These are phyloP conservation scores for Anthonomus grandis DNA, from an alignment of 1,140 invertebrate genomes.

Conservation along the genomic window DNA sequence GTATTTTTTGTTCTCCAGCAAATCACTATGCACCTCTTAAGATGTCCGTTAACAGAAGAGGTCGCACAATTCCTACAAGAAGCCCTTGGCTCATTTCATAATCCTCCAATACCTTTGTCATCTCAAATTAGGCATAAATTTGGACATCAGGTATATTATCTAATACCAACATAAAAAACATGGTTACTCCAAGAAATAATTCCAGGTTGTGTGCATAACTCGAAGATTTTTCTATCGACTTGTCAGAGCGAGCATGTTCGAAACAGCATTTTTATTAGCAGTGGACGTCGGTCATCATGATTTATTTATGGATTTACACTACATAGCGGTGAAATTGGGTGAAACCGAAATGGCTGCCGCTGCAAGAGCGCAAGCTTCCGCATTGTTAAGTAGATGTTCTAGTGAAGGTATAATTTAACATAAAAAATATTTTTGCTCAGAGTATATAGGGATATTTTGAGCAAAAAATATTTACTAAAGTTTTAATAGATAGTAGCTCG, in stretches of 20 bases:
- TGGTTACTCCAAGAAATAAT: slow-evolving; percentile 56
- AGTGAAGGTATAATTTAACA: slow-evolving; percentile 54
- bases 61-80: slow-evolving; percentile 64
- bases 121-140: slow-evolving; percentile 59
- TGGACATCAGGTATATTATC: slow-evolving; percentile 34
- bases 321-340: slow-evolving; percentile 66
- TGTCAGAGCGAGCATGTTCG: slow-evolving; percentile 71
- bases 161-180: neutral
- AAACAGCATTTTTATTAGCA: slow-evolving; percentile 82
- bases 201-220: slow-evolving; percentile 70
- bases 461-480: too few relatives aligned
- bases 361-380: slow-evolving; percentile 70
- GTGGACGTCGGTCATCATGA: slow-evolving; percentile 80
- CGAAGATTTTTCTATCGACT: slow-evolving; percentile 76
- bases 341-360: slow-evolving; percentile 70
- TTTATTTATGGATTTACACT: slow-evolving; percentile 81
- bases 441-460: neutral
- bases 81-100: slow-evolving; percentile 69
- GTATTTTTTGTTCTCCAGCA: slow-evolving; percentile 65
- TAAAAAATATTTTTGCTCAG: neutral
- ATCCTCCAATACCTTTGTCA: slow-evolving; percentile 60
- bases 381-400: slow-evolving; percentile 58
- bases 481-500: too few relatives aligned
- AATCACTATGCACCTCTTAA: slow-evolving; percentile 69
- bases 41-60: slow-evolving; percentile 61